These are phyloP conservation scores for Acomys russatus DNA, from an alignment of 2,797 vertebrate species.

Conservation along the genomic window DNA sequence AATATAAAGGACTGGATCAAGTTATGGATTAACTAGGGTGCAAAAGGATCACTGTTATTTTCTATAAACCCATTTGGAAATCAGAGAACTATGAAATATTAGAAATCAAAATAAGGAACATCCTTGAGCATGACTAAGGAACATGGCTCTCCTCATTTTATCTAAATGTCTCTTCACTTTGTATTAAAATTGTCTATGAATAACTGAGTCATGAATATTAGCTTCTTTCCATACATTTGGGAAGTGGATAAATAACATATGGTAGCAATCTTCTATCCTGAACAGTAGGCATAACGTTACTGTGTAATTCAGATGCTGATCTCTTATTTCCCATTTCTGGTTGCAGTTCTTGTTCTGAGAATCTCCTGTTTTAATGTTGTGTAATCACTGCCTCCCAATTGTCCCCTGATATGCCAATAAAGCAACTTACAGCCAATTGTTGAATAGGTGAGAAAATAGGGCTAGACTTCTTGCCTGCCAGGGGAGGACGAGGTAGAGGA, in stretches of 20 bases:
- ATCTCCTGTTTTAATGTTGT: too few relatives aligned
- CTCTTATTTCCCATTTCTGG: too few relatives aligned
- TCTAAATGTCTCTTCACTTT: neutral
- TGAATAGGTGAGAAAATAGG: too few relatives aligned
- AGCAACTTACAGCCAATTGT: too few relatives aligned
- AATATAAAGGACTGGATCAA: slow-evolving; percentile 20
- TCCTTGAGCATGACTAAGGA: neutral
- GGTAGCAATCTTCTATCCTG: too few relatives aligned
- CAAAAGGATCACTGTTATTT: neutral
- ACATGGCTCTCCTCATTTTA: neutral
- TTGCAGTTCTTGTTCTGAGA: too few relatives aligned
- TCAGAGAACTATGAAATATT: slow-evolving; percentile 15
- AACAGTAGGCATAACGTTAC: too few relatives aligned
- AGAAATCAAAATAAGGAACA: neutral
- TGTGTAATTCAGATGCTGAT: too few relatives aligned
- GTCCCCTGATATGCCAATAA: too few relatives aligned
- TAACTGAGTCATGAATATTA: neutral
- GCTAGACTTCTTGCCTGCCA: too few relatives aligned
- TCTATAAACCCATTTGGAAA: slow-evolving; percentile 21
- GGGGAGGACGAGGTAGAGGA: too few relatives aligned
- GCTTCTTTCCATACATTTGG: neutral
- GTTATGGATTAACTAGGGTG: neutral
- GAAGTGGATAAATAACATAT: neutral
- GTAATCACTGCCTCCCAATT: too few relatives aligned
- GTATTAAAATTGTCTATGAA: slow-evolving; percentile 6